These are phyloP conservation scores for Pogonomyrmex californicus DNA, from an alignment of 1,140 invertebrate genomes.

Conservation along the genomic window DNA sequence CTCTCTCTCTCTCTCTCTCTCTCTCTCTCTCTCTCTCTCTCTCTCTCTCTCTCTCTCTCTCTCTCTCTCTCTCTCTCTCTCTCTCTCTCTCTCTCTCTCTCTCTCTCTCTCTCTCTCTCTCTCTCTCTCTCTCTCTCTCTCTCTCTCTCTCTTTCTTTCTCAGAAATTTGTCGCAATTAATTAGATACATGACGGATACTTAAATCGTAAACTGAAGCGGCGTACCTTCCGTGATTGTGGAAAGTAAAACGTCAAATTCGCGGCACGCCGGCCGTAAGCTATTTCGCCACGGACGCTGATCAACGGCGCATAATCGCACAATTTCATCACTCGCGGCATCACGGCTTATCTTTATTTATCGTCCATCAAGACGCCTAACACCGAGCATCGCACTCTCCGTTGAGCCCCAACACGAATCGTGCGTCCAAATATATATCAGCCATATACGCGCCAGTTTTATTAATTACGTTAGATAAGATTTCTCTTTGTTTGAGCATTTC, in stretches of 20 bases:
- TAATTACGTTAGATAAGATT: conserved; percentile 76
- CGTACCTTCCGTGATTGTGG: not conserved
- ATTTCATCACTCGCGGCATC: conserved; percentile 19
- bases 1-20: too few species aligned
- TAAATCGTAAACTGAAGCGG: conserved; percentile 8
- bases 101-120: too few species aligned
- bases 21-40: too few species aligned
- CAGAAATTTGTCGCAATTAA: not conserved
- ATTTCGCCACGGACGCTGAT: conserved; percentile 21
- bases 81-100: too few species aligned
- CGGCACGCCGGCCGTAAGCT: conserved; percentile 19
- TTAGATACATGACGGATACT: conserved; percentile 30
- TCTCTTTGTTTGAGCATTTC: conserved; percentile 80
- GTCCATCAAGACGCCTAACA: conserved; percentile 63
- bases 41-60: too few species aligned
- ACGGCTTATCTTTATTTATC: conserved; percentile 10
- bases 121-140: too few species aligned
- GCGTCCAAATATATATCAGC: conserved; percentile 65
- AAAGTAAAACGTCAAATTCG: conserved; percentile 32
- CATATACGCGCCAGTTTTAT: conserved; percentile 68
- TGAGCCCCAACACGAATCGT: conserved; percentile 71
- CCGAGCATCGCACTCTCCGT: conserved; percentile 62
- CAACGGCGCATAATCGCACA: conserved; percentile 26
- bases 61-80: too few species aligned
- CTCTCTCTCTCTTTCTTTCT: too few species aligned